Conservation (phyloP, 1,140 invertebrate species). For the Asobara japonica region DNA sequence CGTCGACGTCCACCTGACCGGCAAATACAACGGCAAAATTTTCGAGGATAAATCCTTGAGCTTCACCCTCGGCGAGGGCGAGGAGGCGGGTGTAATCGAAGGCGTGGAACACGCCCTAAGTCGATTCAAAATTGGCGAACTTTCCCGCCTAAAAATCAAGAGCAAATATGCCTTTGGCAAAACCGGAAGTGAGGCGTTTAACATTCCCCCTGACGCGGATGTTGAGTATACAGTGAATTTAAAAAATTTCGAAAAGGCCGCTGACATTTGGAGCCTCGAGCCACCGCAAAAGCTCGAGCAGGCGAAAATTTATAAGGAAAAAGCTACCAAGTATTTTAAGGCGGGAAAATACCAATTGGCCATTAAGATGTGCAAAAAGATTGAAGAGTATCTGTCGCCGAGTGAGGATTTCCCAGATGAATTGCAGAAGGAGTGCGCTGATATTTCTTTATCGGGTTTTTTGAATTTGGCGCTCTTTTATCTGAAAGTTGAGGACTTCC, state of each 20-base stretch:
- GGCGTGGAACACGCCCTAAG: slow-evolving; percentile 88
- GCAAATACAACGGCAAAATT: slow-evolving; percentile 72
- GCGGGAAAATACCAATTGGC: slow-evolving; percentile 80
- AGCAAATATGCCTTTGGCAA: slow-evolving; percentile 85
- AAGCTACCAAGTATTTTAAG: slow-evolving; percentile 93
- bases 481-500: slow-evolving; percentile 81
- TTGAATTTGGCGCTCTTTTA: slow-evolving; percentile 89
- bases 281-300: slow-evolving; percentile 81
- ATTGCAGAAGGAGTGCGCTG: slow-evolving; percentile 66
- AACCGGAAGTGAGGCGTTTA: slow-evolving; percentile 75
- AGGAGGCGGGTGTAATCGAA: slow-evolving; percentile 76
- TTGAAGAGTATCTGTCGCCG: slow-evolving; percentile 68
- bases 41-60: slow-evolving; percentile 84
- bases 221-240: slow-evolving; percentile 86
- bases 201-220: slow-evolving; percentile 82
- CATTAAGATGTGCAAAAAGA: slow-evolving; percentile 88
- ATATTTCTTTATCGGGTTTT: slow-evolving; percentile 76
- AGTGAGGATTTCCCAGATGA: slow-evolving; percentile 57
- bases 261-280: slow-evolving; percentile 86
- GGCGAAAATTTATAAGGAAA: slow-evolving; percentile 86
- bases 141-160: slow-evolving; percentile 78
- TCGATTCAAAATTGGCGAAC: slow-evolving; percentile 86
- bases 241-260: slow-evolving; percentile 83
- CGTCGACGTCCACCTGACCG: slow-evolving; percentile 85
- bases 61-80: slow-evolving; percentile 89